A percentile compares a stretch with the other conserved stretches of the same genome.
These are phyloP conservation scores for Tryphoninae sp. DNA, from an alignment of 2,888 invertebrate species.

Conservation along the genomic window DNA sequence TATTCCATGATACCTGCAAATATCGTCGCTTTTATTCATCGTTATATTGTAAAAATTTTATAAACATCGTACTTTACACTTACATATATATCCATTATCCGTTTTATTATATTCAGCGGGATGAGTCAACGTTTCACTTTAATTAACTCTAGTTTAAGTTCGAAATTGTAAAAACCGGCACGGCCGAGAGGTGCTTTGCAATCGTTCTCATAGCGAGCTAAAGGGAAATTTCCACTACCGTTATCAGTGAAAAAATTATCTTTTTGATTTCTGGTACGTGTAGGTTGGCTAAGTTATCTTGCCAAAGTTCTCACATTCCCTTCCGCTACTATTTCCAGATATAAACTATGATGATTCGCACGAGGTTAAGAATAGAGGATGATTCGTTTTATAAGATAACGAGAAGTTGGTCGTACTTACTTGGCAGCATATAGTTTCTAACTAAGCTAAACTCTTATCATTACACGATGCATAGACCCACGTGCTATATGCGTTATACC, in stretches of 20 bases:
- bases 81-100: not conserved
- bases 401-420: not conserved
- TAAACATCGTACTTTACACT: constrained; percentile 24
- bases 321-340: constrained; percentile 45
- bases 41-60: constrained; percentile 3
- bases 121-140: constrained; percentile 12
- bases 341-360: not conserved
- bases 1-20: constrained; percentile 4
- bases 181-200: not conserved
- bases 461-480: not conserved
- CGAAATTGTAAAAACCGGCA: not conserved
- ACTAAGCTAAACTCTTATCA: not conserved
- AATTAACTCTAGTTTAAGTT: not conserved
- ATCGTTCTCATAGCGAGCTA: constrained; percentile 52
- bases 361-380: not conserved
- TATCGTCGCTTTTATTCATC: constrained; percentile 6
- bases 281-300: constrained; percentile 62
- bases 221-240: constrained; percentile 59
- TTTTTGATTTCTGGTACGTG: not conserved
- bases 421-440: not conserved
- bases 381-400: constrained; percentile 24
- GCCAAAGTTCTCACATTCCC: constrained; percentile 60
- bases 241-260: constrained; percentile 43
- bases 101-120: not conserved
- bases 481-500: not conserved